phyloP scores from a whole-genome alignment of 1,140 invertebrate species.

The Drosophila teissieri region DNA sequence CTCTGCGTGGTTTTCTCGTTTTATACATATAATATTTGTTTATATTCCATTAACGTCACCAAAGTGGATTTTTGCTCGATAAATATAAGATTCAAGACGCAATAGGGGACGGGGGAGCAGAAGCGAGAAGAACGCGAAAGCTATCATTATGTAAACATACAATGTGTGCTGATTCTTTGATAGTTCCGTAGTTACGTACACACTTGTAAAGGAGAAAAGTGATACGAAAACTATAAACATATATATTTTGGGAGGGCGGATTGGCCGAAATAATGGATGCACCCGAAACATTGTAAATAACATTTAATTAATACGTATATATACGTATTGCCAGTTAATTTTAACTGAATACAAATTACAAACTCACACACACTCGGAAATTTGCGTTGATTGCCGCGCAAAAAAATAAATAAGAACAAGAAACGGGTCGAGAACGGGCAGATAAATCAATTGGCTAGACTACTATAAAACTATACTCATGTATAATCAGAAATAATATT shows the following conservation, averaged over 20 bases:
- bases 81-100: constrained; percentile 44
- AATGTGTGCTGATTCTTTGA: constrained; percentile 15
- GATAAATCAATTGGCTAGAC: constrained; percentile 48
- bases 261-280: constrained; percentile 5
- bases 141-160: constrained; percentile 37
- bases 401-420: constrained; percentile 31
- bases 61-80: constrained; percentile 46
- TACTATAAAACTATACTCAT: neutral
- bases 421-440: constrained; percentile 37
- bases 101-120: constrained; percentile 3
- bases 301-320: constrained; percentile 52
- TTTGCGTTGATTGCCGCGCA: constrained; percentile 37
- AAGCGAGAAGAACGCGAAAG: constrained; percentile 17
- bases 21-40: neutral
- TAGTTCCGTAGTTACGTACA: constrained; percentile 4
- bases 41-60: constrained; percentile 21
- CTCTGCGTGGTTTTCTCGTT: constrained; percentile 12
- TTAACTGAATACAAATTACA: constrained; percentile 57
- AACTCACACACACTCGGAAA: constrained; percentile 16
- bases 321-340: constrained; percentile 36
- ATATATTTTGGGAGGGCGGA: neutral
- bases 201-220: constrained; percentile 20
- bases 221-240: constrained; percentile 18
- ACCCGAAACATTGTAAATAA: constrained; percentile 20
- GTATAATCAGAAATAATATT: constrained; percentile 28